Evolutionary conservation across 2,113 vertebrate genomes (phyloP).

Genomic region (Hyperoodon ampullatus): DNA sequence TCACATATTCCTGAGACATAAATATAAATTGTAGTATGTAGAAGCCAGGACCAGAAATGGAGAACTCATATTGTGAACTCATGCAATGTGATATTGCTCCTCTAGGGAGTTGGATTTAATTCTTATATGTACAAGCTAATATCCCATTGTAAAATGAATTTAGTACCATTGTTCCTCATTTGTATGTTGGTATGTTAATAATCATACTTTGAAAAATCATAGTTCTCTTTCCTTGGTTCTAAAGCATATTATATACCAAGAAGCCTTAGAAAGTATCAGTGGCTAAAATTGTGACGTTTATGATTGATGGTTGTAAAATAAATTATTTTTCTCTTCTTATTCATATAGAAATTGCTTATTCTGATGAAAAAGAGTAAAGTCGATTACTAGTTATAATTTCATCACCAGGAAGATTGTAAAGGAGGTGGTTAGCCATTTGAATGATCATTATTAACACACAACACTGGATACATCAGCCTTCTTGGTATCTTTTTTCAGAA

Average conservation of each 20-base stretch:
- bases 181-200: constrained; percentile 4
- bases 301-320: constrained; percentile 25
- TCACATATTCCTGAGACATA: not conserved
- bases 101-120: not conserved
- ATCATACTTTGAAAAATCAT: constrained; percentile 10
- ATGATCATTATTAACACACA: not conserved
- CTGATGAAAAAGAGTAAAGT: not conserved
- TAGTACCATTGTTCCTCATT: constrained; percentile 1
- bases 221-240: not conserved
- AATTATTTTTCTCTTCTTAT: not conserved
- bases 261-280: constrained; percentile 22
- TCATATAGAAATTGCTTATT: constrained; percentile 20
- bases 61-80: not conserved
- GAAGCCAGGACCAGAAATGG: not conserved
- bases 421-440: not conserved
- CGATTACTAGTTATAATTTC: not conserved
- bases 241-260: not conserved
- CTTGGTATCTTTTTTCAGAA: not conserved
- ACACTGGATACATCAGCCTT: not conserved
- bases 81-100: not conserved
- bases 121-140: not conserved
- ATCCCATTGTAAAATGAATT: constrained; percentile 27
- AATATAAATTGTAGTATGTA: not conserved
- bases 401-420: constrained; percentile 12
- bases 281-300: constrained; percentile 19